Conservation (phyloP, 2,888 invertebrate species). For the Leptothorax acervorum region DNA sequence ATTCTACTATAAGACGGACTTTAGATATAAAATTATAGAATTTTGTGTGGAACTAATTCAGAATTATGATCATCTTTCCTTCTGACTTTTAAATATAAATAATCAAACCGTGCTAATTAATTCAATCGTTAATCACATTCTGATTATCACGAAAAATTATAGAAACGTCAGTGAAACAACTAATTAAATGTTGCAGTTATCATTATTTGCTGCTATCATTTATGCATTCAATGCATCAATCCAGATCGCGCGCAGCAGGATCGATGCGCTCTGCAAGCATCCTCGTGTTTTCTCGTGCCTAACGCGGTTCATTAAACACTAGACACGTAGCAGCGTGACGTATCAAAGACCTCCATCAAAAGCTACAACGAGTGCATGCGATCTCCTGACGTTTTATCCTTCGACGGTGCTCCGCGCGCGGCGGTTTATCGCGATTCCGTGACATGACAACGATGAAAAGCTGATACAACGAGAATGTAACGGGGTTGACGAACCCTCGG, state of each 20-base stretch:
- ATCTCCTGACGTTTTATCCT: slow-evolving; percentile 30
- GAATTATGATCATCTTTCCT: background rate
- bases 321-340: slow-evolving; percentile 35
- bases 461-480: slow-evolving; percentile 35
- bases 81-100: too few relatives aligned
- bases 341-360: slow-evolving; percentile 42
- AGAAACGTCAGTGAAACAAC: background rate
- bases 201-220: slow-evolving; percentile 6
- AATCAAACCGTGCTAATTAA: background rate
- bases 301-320: slow-evolving; percentile 36
- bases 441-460: slow-evolving; percentile 47
- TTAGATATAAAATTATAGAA: background rate
- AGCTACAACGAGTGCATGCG: slow-evolving; percentile 8
- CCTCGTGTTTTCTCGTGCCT: slow-evolving; percentile 20
- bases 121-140: background rate
- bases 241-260: slow-evolving; percentile 14
- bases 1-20: background rate
- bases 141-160: background rate
- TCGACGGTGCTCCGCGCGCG: slow-evolving; percentile 17
- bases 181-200: background rate
- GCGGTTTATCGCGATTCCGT: slow-evolving; percentile 40
- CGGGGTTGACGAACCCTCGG: slow-evolving; percentile 61
- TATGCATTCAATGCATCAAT: slow-evolving; percentile 12
- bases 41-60: background rate
- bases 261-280: slow-evolving; percentile 1